These are phyloP conservation scores for Aspiorhynchus laticeps DNA, from an alignment of 2,113 vertebrate species.

Conservation along the genomic window DNA sequence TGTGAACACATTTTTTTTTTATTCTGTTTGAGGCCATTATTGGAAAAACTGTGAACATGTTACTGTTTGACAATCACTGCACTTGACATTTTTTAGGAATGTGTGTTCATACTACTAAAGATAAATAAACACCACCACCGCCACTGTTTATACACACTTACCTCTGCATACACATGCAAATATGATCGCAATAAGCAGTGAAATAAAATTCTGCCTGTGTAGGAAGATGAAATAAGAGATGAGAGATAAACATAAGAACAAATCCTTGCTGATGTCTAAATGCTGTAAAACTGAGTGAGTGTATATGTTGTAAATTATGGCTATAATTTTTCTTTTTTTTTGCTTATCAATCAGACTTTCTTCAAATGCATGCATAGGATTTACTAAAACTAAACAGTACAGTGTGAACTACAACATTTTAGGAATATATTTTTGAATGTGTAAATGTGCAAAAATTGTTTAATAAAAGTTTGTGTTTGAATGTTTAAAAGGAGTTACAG, in stretches of 20 bases:
- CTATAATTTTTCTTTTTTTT: not conserved
- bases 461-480: conserved; percentile 22
- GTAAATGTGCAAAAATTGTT: conserved; percentile 14
- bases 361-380: not conserved
- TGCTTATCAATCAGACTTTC: not conserved
- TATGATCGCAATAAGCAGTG: not conserved
- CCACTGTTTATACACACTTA: not conserved
- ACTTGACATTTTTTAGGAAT: not conserved
- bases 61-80: conserved; percentile 33
- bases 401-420: not conserved
- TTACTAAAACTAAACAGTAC: not conserved
- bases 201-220: not conserved
- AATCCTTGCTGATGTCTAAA: not conserved
- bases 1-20: not conserved
- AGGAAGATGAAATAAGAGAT: not conserved
- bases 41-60: conserved; percentile 5
- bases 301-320: conserved; percentile 10
- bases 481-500: not conserved
- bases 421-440: conserved; percentile 3
- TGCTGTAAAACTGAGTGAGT: not conserved
- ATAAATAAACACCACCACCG: not conserved
- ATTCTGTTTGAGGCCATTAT: not conserved
- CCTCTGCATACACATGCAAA: not conserved
- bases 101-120: conserved; percentile 5
- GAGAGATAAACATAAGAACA: not conserved